phyloP scores from a whole-genome alignment of 2,888 invertebrate species.

The Arge pagana region DNA sequence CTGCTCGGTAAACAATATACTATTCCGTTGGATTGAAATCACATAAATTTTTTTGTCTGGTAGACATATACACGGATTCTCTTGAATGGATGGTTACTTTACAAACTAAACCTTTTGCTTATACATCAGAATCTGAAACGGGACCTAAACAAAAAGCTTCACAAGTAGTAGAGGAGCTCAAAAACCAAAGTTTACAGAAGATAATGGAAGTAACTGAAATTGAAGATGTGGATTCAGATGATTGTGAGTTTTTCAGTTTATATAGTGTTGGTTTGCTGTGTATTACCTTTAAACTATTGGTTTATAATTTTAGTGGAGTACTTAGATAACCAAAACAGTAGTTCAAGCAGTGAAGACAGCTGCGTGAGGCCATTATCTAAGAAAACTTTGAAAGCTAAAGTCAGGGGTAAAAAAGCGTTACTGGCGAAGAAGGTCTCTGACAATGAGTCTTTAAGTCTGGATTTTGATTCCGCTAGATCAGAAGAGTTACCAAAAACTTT shows the following conservation, averaged over 20 bases:
- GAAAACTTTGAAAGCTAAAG: neutral
- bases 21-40: no score
- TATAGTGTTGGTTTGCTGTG: no score
- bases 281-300: neutral
- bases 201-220: conserved; percentile 9
- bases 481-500: neutral
- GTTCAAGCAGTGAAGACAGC: conserved; percentile 1
- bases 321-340: neutral
- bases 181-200: neutral
- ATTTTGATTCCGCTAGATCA: neutral
- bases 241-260: conserved; percentile 1
- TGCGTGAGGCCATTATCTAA: neutral
- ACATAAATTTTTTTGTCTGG: neutral
- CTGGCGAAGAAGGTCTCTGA: neutral
- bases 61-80: conserved; percentile 6
- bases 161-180: neutral
- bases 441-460: neutral
- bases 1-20: no score
- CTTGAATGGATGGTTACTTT: neutral
- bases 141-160: neutral
- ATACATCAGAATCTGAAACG: conserved; percentile 8
- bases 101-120: conserved; percentile 1
- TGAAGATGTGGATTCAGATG: conserved; percentile 4
- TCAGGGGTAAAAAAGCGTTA: neutral
- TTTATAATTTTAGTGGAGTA: neutral